A percentile compares a stretch with the other conserved stretches of the same genome.
Conservation (phyloP, 2,888 invertebrate genomes). For the Venustoraphidia nigricollis region DNA sequence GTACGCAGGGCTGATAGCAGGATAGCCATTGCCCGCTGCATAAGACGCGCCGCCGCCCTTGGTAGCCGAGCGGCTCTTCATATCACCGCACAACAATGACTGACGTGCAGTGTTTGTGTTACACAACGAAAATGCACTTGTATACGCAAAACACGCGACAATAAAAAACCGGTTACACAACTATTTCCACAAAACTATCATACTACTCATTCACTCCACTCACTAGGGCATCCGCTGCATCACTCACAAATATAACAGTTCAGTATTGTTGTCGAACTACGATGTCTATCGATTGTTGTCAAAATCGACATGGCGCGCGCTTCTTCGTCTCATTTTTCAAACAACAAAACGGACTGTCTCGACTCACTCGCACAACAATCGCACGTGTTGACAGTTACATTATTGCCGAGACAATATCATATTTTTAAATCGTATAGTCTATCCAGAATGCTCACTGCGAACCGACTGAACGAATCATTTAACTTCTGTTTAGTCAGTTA, state of each 20-base stretch:
- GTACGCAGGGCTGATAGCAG: constrained; percentile 69
- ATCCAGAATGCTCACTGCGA: too few relatives aligned
- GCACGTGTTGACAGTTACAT: too few relatives aligned
- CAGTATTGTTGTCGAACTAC: too few relatives aligned
- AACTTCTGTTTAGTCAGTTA: too few relatives aligned
- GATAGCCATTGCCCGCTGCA: constrained; percentile 31
- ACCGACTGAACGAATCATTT: too few relatives aligned
- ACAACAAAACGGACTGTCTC: constrained; percentile 8
- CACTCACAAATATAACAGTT: constrained; percentile 3
- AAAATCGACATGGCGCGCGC: not conserved
- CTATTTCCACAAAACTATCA: not conserved
- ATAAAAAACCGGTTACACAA: not conserved
- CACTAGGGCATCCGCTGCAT: constrained; percentile 10
- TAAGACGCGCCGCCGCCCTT: constrained; percentile 8
- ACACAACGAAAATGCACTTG: not conserved
- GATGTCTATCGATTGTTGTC: too few relatives aligned
- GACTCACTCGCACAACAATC: constrained; percentile 10
- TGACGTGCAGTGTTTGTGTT: not conserved
- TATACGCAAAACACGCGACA: not conserved
- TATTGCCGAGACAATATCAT: too few relatives aligned
- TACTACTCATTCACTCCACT: not conserved
- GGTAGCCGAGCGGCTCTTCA: constrained; percentile 24
- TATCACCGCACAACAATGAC: constrained; percentile 9
- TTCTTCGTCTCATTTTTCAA: not conserved
- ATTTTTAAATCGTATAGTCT: too few relatives aligned